Percentiles rank a stretch among this genome's conserved stretches.
phyloP scores from a whole-genome alignment of 2,888 invertebrate genomes.

The Ypsolopha scabrella region DNA sequence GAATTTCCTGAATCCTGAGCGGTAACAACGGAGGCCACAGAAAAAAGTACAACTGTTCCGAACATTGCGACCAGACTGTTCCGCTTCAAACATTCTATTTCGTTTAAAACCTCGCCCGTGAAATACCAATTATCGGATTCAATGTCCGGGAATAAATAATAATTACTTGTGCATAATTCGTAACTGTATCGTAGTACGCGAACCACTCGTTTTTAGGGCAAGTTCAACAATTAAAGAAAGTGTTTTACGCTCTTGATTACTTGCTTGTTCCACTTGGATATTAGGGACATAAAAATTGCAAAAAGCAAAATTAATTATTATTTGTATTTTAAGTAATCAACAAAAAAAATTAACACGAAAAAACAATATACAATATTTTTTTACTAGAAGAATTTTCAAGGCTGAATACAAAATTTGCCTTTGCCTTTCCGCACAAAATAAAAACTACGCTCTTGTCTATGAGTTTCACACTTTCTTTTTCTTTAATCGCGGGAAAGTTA shows the following conservation, averaged over 20 bases:
- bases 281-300: no score
- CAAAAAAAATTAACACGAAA: no score
- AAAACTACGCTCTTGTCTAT: no score
- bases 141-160: conserved; percentile 43
- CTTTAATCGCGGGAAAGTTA: no score
- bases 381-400: no score
- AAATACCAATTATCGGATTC: conserved; percentile 51
- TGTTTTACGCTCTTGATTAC: conserved; percentile 13
- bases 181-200: conserved; percentile 38
- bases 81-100: conserved; percentile 35
- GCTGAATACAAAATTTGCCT: no score
- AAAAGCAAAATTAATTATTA: no score
- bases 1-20: conserved; percentile 39
- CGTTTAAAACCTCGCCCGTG: conserved; percentile 58
- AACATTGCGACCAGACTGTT: conserved; percentile 59
- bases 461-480: no score
- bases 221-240: conserved; percentile 19
- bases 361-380: no score
- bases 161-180: conserved; percentile 34
- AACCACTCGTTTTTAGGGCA: conserved; percentile 28
- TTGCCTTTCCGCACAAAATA: no score
- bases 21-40: conserved; percentile 27
- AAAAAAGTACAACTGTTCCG: conserved; percentile 35
- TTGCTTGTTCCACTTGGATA: no score
- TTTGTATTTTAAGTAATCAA: no score